Conservation (phyloP, 2,797 vertebrate species). For the Echeneis naucrates region DNA sequence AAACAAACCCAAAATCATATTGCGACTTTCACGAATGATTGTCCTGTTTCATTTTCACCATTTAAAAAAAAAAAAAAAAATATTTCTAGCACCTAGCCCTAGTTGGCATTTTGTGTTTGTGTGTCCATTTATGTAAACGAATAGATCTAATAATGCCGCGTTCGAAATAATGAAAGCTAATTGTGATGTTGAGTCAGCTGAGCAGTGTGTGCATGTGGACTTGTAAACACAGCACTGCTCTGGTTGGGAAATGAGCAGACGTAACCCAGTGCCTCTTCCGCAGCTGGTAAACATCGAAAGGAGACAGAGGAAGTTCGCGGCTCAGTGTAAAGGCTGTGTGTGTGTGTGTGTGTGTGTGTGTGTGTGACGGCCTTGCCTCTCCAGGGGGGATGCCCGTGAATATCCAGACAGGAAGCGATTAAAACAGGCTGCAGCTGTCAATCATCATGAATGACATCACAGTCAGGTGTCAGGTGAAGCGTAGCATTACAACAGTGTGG, state of each 20-base stretch:
- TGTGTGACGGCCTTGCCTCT: conserved; percentile 10
- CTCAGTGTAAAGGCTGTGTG: conserved; percentile 57
- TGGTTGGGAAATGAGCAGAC: conserved; percentile 20
- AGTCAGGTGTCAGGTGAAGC: conserved; percentile 53
- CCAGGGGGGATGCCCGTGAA: conserved; percentile 59
- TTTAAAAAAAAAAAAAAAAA: too few relatives aligned
- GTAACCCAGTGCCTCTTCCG: conserved; percentile 31
- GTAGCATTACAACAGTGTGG: conserved; percentile 20
- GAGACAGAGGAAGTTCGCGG: conserved; percentile 64
- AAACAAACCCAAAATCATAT: too few relatives aligned
- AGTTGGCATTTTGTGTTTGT: background rate
- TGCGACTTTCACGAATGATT: too few relatives aligned
- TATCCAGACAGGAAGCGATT: conserved; percentile 77
- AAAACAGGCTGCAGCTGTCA: conserved; percentile 73
- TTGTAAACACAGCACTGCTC: background rate
- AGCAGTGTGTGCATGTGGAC: background rate
- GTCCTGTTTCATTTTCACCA: too few relatives aligned
- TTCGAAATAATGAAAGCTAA: conserved; percentile 5
- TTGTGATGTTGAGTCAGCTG: conserved; percentile 3
- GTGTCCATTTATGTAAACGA: background rate
- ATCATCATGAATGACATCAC: conserved; percentile 67
- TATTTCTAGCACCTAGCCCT: too few relatives aligned
- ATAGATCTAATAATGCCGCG: background rate
- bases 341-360: conserved; percentile 17
- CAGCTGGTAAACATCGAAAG: conserved; percentile 60